Base-by-base conservation (phyloP, 2,888 invertebrate genomes). In the Vanessa cardui region DNA sequence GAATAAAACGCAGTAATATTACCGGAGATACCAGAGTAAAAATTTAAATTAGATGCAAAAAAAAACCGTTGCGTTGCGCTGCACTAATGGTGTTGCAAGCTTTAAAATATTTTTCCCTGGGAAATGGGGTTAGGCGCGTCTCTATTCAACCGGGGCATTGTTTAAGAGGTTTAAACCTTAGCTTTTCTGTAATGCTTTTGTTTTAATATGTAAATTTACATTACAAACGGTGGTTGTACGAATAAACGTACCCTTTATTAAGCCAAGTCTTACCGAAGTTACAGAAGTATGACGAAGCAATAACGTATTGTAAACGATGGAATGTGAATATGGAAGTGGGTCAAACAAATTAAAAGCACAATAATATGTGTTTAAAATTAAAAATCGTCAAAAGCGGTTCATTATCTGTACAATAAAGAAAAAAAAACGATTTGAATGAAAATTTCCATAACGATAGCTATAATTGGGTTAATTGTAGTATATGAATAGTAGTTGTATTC, bases 21-120 rank as follows among this genome's bases (percentile, higher is more conserved):
- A 74, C 72, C 59, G 64, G 66, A 65, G 74, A 73, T 74, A 70
- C 70, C 68, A 46, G 71, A 80, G 82, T 86, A 84, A 88, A 86
- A 88, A 86, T 88, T 87, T 83, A 87, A 87, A 88, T 87, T 82
- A 81, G 81, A 72, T 73, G 81, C 81, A 81, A 83, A 82, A 86
- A 68, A 73, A 83, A 82, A 50, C 76, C 81, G 81, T 80, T 84
- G 84, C 85, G 84, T 84, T 78, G 81, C 78, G 79, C 84, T 82
- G 81, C 84, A 83, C 84, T 86, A 84, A 85, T 83, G 83, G 82
- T 79, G 77, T 79, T 79, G 79, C 73, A 71, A 72, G 76, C 73
- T 74, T 83, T 78, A 81, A 83, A 81, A 83, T 77, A 77, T 84
- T 83, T 83, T 81, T 79, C 80, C 79, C 75, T 75, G 79, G 78